Evolutionary conservation across 2,113 vertebrate species (phyloP).

Genomic region (Sebastes schlegelii): DNA sequence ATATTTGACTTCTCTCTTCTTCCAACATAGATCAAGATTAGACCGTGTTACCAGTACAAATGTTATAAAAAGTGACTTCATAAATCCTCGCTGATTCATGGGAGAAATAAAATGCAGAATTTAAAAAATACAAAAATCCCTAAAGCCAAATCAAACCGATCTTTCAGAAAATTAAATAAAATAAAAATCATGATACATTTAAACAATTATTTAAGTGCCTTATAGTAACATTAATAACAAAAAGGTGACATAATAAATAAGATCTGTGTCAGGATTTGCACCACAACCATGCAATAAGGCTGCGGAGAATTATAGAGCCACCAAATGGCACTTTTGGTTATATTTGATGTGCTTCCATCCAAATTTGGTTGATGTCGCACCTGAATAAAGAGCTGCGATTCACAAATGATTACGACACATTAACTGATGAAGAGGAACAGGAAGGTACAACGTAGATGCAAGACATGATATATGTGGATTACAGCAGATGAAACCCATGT

Average conservation of each 20-base stretch:
- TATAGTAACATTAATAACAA: slow-evolving; percentile 33
- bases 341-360: slow-evolving; percentile 7
- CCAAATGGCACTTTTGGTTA: slow-evolving; percentile 33
- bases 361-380: slow-evolving; percentile 1
- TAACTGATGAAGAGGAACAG: not conserved
- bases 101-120: not conserved
- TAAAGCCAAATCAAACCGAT: slow-evolving; percentile 10
- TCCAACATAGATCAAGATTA: not conserved
- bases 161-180: slow-evolving; percentile 22
- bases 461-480: not conserved
- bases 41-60: not conserved
- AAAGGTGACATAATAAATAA: slow-evolving; percentile 53
- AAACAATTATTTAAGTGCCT: slow-evolving; percentile 1
- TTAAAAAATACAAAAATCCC: not conserved
- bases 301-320: not conserved
- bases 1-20: not conserved
- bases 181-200: slow-evolving; percentile 16
- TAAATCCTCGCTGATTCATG: not conserved
- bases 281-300: slow-evolving; percentile 28
- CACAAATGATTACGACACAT: not conserved
- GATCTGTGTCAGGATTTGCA: slow-evolving; percentile 32
- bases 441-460: not conserved
- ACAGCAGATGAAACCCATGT: not conserved
- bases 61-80: not conserved
- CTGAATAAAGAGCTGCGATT: slow-evolving; percentile 1